phyloP scores from a whole-genome alignment of 2,113 vertebrate genomes.

The Tylochromis polylepis region DNA sequence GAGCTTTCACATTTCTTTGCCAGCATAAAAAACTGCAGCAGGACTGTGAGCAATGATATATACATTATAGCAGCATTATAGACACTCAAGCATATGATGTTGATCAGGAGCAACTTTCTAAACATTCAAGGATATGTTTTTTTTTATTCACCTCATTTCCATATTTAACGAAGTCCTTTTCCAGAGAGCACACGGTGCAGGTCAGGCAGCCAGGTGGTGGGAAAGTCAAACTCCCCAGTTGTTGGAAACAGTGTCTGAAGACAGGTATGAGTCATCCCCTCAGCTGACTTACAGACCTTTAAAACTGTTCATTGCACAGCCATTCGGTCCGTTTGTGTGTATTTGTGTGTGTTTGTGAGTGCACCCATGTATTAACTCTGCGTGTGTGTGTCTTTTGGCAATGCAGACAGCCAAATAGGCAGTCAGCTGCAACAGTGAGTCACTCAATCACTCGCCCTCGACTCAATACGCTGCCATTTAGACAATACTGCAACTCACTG shows the following conservation, averaged over 20 bases:
- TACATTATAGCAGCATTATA: neutral
- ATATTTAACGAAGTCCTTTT: neutral
- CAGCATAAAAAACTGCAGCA: neutral
- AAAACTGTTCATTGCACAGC: neutral
- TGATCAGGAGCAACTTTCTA: neutral
- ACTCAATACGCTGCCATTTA: conserved; percentile 25
- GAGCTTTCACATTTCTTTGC: neutral
- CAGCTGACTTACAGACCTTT: neutral
- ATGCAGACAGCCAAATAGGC: conserved; percentile 27
- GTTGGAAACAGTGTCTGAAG: conserved; percentile 13
- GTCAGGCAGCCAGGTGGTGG: neutral
- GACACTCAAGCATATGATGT: neutral
- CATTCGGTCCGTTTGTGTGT: neutral
- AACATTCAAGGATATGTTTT: neutral
- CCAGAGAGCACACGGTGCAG: neutral
- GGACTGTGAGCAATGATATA: neutral
- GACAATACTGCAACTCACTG: neutral
- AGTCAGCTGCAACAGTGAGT: conserved; percentile 40
- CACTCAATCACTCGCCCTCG: conserved; percentile 25
- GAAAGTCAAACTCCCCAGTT: conserved; percentile 32
- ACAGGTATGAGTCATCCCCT: conserved; percentile 37
- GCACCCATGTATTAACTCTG: neutral
- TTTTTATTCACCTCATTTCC: neutral
- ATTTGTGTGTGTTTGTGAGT: neutral
- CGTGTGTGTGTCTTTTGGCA: conserved; percentile 1